These are phyloP conservation scores for Macrotrachela quadricornifera DNA, from an alignment of 1,140 invertebrate genomes.

Conservation along the genomic window DNA sequence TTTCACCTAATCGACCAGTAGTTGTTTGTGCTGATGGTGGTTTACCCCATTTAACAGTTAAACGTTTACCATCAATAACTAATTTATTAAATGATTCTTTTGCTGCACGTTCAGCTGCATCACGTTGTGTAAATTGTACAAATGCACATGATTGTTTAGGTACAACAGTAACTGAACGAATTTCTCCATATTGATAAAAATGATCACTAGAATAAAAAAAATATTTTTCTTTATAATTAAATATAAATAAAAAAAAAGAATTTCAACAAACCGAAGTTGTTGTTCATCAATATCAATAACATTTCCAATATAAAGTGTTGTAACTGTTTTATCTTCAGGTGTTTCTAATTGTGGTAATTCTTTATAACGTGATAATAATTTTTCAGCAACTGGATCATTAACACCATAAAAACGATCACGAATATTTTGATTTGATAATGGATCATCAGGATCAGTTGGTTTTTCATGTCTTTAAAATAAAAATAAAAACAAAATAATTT, in stretches of 20 bases:
- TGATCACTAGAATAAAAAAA: constrained; percentile 33
- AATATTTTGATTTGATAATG: constrained; percentile 93
- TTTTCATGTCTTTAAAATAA: constrained; percentile 57
- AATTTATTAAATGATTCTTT: constrained; percentile 90
- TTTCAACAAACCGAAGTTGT: too few species aligned
- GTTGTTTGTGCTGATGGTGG: neutral
- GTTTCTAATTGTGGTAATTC: constrained; percentile 79
- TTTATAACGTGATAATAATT: constrained; percentile 66
- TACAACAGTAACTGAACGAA: constrained; percentile 70
- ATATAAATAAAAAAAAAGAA: too few species aligned
- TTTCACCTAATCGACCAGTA: neutral
- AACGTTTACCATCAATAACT: constrained; percentile 37
- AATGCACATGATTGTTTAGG: constrained; percentile 87
- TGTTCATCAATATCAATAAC: neutral
- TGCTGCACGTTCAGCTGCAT: constrained; percentile 69
- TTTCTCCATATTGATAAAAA: constrained; percentile 98
- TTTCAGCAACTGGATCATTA: constrained; percentile 96
- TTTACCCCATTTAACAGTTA: constrained; percentile 70
- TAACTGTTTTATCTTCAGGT: constrained; percentile 83
- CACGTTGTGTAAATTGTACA: constrained; percentile 73
- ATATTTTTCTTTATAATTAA: too few species aligned
- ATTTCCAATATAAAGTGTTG: constrained; percentile 82
- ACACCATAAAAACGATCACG: constrained; percentile 92
- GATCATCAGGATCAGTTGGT: constrained; percentile 96
- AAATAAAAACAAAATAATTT: too few species aligned